Evolutionary conservation across 2,888 invertebrate genomes (phyloP), one percentile per base, ranked within the genome.

Genomic region (Sericinus montela): DNA sequence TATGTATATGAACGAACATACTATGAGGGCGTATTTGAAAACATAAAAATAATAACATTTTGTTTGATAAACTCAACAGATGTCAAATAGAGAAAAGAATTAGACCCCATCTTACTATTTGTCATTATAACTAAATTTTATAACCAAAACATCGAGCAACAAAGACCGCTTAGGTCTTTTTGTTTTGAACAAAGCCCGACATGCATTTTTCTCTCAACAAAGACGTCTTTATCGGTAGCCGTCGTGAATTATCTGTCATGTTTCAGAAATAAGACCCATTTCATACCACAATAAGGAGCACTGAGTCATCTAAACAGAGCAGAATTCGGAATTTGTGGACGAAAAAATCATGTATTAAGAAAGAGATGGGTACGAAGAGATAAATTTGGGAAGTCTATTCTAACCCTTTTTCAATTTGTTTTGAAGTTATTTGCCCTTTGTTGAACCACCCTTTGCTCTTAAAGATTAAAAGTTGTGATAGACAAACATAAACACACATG

Each of bases 201-300:
- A 75, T 70, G 70, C 69, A 74, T 80, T 80, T 67, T 75, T 68
- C 65, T 58, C 56, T 57, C 57, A 74, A 84, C 85, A 85, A 84
- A 80, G 78, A 82, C 76, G 67, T 80, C 78, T 79, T 69, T 75
- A 84, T 85, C 84, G 78, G 87, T 84, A 87, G 87, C 84, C 68
- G 63, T 68, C 64, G 67, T 65, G 76, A 74, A 84, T 83, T 83
- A 82, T 83, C 74, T 76, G 78, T 82, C 80, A 75, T 82, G 80
- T 81, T 83, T 80, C 75, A 81, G 77, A 81, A 77, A 87, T 81
- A 84, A 74, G 69, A 74, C 69, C 73, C 74, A 77, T 83, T 84
- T 73, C 8, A 77, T 80, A 74, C 72, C 63, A 86, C 83, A 86
- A 87, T 80, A 65, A 75, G 57, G 63, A 72, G 67, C 67, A 72